phyloP scores from a whole-genome alignment of 2,797 vertebrate genomes.

The Nyctalus aviator region DNA sequence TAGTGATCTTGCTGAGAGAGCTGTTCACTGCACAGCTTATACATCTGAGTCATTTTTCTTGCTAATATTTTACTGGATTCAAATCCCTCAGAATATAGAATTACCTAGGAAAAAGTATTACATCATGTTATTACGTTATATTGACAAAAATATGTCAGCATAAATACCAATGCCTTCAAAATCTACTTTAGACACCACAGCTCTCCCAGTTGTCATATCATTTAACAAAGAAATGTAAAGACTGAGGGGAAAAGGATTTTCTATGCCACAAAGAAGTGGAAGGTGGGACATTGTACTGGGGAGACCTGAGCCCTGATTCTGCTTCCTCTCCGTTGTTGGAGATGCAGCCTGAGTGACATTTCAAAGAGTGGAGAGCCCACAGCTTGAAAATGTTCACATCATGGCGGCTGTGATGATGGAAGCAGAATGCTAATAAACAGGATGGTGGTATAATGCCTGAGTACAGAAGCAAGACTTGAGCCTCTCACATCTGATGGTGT shows the following conservation, averaged over 20 bases:
- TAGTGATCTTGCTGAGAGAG: conserved; percentile 95
- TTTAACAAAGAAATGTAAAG: not conserved
- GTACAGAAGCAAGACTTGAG: not conserved
- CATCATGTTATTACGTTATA: not conserved
- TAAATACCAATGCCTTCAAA: not conserved
- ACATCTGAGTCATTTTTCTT: conserved; percentile 95
- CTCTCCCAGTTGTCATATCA: not conserved
- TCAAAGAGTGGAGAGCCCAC: not conserved
- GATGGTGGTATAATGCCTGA: not conserved
- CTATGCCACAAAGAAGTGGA: not conserved
- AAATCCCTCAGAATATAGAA: conserved; percentile 94
- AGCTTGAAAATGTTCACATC: not conserved
- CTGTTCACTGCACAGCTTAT: conserved; percentile 94
- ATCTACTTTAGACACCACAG: not conserved
- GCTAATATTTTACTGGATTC: conserved; percentile 93
- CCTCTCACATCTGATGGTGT: not conserved
- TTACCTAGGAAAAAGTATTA: conserved; percentile 86
- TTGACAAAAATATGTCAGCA: not conserved
- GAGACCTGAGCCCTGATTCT: not conserved
- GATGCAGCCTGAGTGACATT: not conserved
- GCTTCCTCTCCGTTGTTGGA: not conserved
- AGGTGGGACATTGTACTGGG: not conserved
- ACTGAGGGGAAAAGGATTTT: not conserved
- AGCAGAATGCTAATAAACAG: too few species aligned
- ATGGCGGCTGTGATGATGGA: not conserved